Percentiles rank a stretch among this genome's conserved stretches.
These are phyloP conservation scores for Lasioglossum albipes DNA, from an alignment of 1,140 invertebrate genomes.

Conservation along the genomic window DNA sequence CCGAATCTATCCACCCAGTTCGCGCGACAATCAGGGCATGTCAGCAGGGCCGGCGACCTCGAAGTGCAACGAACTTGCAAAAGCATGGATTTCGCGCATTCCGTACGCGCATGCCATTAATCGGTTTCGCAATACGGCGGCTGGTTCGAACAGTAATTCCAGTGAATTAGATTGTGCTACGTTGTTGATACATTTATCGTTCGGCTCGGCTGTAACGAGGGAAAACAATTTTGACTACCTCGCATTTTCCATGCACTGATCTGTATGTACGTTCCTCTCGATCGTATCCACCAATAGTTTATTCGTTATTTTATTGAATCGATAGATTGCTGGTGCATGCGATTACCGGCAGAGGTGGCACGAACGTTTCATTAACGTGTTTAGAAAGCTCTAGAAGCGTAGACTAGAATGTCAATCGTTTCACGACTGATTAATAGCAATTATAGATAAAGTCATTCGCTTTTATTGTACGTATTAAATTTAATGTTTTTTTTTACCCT, in stretches of 20 bases:
- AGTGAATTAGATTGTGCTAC: constrained; percentile 20
- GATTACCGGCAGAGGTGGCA: not conserved
- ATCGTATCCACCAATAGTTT: not conserved
- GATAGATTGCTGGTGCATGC: not conserved
- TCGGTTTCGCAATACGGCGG: constrained; percentile 43
- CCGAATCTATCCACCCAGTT: constrained; percentile 41
- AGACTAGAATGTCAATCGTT: not conserved
- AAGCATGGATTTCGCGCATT: constrained; percentile 47
- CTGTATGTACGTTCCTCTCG: not conserved
- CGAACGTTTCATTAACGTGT: not conserved
- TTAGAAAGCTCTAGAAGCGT: not conserved
- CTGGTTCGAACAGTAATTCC: constrained; percentile 7
- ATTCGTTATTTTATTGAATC: not conserved
- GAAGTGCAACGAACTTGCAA: constrained; percentile 52
- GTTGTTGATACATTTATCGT: not conserved
- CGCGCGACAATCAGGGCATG: constrained; percentile 40
- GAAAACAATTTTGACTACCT: not conserved
- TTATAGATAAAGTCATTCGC: not conserved
- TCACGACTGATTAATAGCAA: not conserved
- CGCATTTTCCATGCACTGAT: not conserved
- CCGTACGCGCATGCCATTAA: constrained; percentile 36
- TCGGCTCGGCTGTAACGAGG: not conserved
- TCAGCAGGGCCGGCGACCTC: constrained; percentile 43
- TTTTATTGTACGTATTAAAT: not conserved
- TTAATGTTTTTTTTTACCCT: too few relatives aligned